A percentile compares a stretch with the other conserved stretches of the same genome.
Evolutionary conservation across 2,797 vertebrate genomes (phyloP).

Genomic region (Gymnoscopelus microlampas): DNA sequence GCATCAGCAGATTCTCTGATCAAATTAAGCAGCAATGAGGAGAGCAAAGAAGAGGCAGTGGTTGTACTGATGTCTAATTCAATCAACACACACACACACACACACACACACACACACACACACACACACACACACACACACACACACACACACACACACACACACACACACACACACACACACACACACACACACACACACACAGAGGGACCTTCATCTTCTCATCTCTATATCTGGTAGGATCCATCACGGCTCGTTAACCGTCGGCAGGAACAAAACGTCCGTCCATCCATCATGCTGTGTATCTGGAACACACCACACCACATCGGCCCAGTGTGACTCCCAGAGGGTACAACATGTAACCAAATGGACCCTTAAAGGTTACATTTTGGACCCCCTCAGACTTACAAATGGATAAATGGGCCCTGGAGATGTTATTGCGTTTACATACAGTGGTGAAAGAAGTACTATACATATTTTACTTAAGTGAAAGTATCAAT

Average conservation of each 20-base stretch:
- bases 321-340: too few relatives aligned
- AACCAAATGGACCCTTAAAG: too few relatives aligned
- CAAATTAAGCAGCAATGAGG: constrained; percentile 84
- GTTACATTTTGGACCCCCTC: too few relatives aligned
- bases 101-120: constrained; percentile 1
- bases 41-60: constrained; percentile 71
- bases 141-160: constrained; percentile 11
- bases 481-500: too few relatives aligned
- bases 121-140: background rate
- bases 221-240: constrained; percentile 62
- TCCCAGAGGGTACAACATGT: too few relatives aligned
- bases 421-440: too few relatives aligned
- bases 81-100: constrained; percentile 74
- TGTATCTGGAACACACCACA: too few relatives aligned
- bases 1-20: constrained; percentile 90
- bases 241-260: constrained; percentile 42
- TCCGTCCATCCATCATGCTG: too few relatives aligned
- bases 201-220: constrained; percentile 52
- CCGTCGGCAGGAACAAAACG: constrained; percentile 17
- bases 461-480: too few relatives aligned
- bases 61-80: constrained; percentile 87
- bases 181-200: background rate
- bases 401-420: too few relatives aligned
- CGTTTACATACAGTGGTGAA: too few relatives aligned
- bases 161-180: constrained; percentile 38